phyloP scores from a whole-genome alignment of 2,113 vertebrate species.

The Eolophus roseicapilla region DNA sequence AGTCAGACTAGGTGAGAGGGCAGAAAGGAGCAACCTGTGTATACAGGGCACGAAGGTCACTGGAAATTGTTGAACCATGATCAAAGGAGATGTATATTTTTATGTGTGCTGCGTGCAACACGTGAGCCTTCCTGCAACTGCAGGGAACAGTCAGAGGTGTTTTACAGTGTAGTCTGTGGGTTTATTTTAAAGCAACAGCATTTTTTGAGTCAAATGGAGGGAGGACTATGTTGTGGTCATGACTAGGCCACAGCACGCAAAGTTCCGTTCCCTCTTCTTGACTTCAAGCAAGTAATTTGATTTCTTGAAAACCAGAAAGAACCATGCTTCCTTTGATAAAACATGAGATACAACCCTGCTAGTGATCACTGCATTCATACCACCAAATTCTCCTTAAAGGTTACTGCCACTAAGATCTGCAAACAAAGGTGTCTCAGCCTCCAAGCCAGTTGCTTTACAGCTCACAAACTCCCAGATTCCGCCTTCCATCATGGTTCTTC shows the following conservation, averaged over 20 bases:
- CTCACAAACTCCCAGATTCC: not conserved
- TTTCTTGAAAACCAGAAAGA: not conserved
- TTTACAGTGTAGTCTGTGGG: not conserved
- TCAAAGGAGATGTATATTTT: not conserved
- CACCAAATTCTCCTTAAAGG: not conserved
- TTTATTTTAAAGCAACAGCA: not conserved
- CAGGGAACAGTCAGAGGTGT: not conserved
- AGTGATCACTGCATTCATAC: not conserved
- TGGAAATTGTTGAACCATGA: not conserved
- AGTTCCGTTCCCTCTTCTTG: not conserved
- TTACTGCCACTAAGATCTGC: not conserved
- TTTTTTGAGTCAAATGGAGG: not conserved
- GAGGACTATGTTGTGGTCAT: not conserved
- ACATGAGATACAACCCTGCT: not conserved
- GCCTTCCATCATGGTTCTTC: fast-evolving
- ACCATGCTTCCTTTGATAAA: not conserved
- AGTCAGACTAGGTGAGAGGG: not conserved
- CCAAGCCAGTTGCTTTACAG: not conserved
- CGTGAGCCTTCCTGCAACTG: not conserved
- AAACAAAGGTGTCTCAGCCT: not conserved
- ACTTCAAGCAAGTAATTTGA: not conserved
- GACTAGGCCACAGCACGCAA: not conserved
- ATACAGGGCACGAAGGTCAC: not conserved
- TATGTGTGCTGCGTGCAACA: not conserved
- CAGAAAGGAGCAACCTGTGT: not conserved